Evolutionary conservation across 2,888 invertebrate genomes (phyloP).

Genomic region (Yponomeuta sedellus): DNA sequence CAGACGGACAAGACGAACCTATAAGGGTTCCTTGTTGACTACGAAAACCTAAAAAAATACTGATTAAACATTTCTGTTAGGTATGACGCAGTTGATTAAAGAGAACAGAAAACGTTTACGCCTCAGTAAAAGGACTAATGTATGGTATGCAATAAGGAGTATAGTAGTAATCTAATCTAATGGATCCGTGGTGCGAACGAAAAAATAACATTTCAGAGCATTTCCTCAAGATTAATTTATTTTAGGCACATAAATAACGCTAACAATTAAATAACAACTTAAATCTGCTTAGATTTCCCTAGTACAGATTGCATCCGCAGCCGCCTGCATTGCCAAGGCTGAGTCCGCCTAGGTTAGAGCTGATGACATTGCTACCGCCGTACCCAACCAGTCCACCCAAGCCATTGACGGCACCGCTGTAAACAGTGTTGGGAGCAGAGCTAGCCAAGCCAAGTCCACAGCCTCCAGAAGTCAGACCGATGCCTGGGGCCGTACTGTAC

Average conservation of each 20-base stretch:
- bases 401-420: background rate
- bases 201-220: too few species aligned
- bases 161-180: too few species aligned
- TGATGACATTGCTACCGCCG: background rate
- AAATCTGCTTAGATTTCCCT: background rate
- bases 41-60: too few species aligned
- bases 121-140: too few species aligned
- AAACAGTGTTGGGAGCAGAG: background rate
- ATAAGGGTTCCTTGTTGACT: too few species aligned
- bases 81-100: too few species aligned
- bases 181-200: too few species aligned
- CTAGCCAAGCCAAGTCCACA: background rate
- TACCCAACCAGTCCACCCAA: background rate
- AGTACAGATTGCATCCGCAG: background rate
- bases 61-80: too few species aligned
- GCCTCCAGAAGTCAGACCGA: constrained; percentile 3
- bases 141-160: too few species aligned
- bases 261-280: background rate
- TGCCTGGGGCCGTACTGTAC: background rate
- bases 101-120: too few species aligned
- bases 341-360: background rate
- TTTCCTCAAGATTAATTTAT: background rate
- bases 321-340: background rate
- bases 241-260: background rate
- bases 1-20: too few species aligned